phyloP scores from a whole-genome alignment of 2,888 invertebrate genomes.

The Caenorhabditis sp. region DNA sequence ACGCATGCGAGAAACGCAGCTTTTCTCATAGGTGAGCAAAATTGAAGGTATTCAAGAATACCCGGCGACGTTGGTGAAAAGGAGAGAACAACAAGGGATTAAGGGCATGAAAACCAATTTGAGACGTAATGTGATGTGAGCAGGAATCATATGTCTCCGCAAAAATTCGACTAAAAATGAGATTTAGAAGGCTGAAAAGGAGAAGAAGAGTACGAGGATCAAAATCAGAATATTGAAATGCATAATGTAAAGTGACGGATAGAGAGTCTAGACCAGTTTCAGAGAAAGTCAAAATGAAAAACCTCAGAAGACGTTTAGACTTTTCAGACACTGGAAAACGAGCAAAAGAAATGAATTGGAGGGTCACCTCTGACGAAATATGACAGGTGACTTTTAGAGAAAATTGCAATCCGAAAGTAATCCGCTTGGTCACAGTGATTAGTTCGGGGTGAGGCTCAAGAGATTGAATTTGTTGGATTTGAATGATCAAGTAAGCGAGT shows the following conservation, averaged over 20 bases:
- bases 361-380: not conserved
- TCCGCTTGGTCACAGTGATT: constrained; percentile 1
- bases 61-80: not conserved
- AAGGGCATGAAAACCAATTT: constrained; percentile 41
- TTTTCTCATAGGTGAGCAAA: not conserved
- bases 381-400: not conserved
- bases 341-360: too few relatives aligned
- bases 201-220: not conserved
- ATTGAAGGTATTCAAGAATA: constrained; percentile 4
- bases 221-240: too few relatives aligned
- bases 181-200: not conserved
- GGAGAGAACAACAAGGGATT: constrained; percentile 24
- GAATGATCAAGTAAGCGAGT: too few relatives aligned
- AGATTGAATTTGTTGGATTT: not conserved
- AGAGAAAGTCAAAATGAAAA: too few relatives aligned
- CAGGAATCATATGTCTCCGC: constrained; percentile 25
- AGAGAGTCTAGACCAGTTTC: too few relatives aligned
- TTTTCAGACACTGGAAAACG: too few relatives aligned
- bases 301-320: too few relatives aligned
- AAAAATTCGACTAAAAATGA: not conserved
- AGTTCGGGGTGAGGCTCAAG: not conserved
- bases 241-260: too few relatives aligned
- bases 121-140: constrained; percentile 37
- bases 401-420: not conserved
- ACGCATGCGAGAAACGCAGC: constrained; percentile 10